phyloP scores from a whole-genome alignment of 2,797 vertebrate species.

The Cottoperca gobio region DNA sequence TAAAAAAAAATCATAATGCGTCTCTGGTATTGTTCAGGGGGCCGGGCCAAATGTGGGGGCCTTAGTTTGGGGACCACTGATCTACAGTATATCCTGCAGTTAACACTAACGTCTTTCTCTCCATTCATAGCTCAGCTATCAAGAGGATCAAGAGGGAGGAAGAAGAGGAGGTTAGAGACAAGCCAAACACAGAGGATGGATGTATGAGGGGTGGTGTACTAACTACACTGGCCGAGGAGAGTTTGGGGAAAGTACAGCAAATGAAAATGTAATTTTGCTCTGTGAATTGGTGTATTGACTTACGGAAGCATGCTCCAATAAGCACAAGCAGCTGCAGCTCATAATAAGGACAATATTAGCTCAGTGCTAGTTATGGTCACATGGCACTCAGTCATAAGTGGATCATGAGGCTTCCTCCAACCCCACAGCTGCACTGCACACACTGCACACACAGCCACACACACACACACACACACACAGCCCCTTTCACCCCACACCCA shows the following conservation, averaged over 20 bases:
- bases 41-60: no score
- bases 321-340: constrained; percentile 13
- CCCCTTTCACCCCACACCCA: constrained; percentile 20
- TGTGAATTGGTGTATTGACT: neutral
- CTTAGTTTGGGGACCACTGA: no score
- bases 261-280: neutral
- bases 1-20: no score
- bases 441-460: neutral
- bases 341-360: constrained; percentile 26
- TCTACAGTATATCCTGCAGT: neutral
- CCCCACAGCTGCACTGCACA: constrained; percentile 33
- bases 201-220: neutral
- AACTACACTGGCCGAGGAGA: neutral
- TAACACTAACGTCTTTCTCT: neutral
- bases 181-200: neutral
- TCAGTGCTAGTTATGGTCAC: constrained; percentile 48
- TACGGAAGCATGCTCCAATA: neutral
- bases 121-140: neutral
- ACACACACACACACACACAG: constrained; percentile 1
- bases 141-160: neutral
- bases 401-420: constrained; percentile 62
- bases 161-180: neutral
- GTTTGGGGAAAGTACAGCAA: neutral
- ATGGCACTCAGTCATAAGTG: constrained; percentile 62
- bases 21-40: no score